These are phyloP conservation scores for Aradus depressus DNA, from an alignment of 2,888 invertebrate species.

Conservation along the genomic window DNA sequence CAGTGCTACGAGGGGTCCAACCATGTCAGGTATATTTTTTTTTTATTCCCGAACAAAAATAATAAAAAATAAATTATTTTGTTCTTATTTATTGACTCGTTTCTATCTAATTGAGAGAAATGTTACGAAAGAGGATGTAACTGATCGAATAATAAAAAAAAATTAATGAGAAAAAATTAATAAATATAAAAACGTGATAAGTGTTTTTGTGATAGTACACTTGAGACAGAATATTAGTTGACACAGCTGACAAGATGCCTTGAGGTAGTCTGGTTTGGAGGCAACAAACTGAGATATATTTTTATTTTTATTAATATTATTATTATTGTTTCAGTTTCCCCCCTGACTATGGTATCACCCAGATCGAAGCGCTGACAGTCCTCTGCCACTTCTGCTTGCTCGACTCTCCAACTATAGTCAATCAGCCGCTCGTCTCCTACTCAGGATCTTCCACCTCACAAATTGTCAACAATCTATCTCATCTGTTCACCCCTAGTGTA, in stretches of 20 bases:
- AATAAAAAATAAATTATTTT: no score
- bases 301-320: background rate
- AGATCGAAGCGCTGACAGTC: constrained; percentile 65
- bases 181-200: no score
- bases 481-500: constrained; percentile 64
- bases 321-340: constrained; percentile 39
- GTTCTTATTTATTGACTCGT: no score
- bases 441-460: constrained; percentile 51
- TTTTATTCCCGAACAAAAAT: no score
- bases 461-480: constrained; percentile 66
- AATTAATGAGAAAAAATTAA: no score
- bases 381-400: constrained; percentile 69
- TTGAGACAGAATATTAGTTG: no score
- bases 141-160: no score
- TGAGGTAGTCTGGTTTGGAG: no score
- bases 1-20: constrained; percentile 22
- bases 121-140: no score
- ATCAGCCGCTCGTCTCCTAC: constrained; percentile 44
- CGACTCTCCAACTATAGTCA: constrained; percentile 51
- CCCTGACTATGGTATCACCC: constrained; percentile 65
- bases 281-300: background rate
- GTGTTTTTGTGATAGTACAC: no score
- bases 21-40: constrained; percentile 12
- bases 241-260: no score
- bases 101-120: no score